A percentile compares a stretch with the other conserved stretches of the same genome.
Conservation (phyloP, 2,113 vertebrate species). For the Miniopterus natalensis region DNA sequence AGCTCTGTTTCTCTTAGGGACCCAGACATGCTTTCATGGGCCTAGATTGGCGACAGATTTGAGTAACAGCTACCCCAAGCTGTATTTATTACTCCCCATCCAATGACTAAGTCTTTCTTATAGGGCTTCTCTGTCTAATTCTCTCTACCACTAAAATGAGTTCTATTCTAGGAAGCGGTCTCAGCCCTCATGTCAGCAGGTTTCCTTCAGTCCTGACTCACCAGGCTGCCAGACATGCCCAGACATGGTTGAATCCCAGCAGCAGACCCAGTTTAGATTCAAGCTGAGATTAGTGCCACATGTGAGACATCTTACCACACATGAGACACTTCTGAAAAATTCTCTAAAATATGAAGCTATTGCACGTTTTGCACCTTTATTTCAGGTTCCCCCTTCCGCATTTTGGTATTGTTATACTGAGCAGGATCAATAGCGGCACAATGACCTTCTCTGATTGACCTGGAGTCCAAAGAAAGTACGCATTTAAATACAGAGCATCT, state of each 20-base stretch:
- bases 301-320: not conserved
- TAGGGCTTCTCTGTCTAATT: not conserved
- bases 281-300: not conserved
- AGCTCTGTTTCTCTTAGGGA: constrained; percentile 39
- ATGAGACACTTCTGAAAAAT: not conserved
- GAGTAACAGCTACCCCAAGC: constrained; percentile 59
- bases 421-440: not conserved
- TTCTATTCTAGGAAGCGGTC: constrained; percentile 48
- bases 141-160: constrained; percentile 19
- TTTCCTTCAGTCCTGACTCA: constrained; percentile 45
- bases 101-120: constrained; percentile 64
- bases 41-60: constrained; percentile 48
- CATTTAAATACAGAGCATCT: not conserved
- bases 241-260: constrained; percentile 20
- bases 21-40: constrained; percentile 25
- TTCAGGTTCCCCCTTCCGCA: not conserved
- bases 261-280: not conserved
- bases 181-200: not conserved
- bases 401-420: not conserved
- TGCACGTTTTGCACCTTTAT: not conserved
- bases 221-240: constrained; percentile 47
- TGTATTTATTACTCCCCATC: constrained; percentile 51
- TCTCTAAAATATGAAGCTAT: not conserved
- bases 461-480: not conserved
- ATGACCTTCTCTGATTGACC: constrained; percentile 29